A percentile compares a stretch with the other conserved stretches of the same genome.
Evolutionary conservation across 2,113 vertebrate genomes (phyloP).

Genomic region (Procapra przewalskii): DNA sequence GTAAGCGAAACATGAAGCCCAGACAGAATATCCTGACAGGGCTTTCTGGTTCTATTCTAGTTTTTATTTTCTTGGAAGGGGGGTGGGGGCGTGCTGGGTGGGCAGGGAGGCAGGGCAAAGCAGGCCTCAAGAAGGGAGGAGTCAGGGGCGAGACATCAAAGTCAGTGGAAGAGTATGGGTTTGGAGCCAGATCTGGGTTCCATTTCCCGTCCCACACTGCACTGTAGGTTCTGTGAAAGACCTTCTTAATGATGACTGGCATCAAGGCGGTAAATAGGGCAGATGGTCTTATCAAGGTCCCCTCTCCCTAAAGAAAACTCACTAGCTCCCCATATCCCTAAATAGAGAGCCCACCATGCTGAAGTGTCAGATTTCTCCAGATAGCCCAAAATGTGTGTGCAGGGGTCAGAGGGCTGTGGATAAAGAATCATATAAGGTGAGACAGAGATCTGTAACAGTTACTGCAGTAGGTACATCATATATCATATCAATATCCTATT

Average conservation of each 20-base stretch:
- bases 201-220: too few relatives aligned
- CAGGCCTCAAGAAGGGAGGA: background rate
- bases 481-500: background rate
- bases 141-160: background rate
- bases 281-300: background rate
- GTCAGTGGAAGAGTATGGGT: background rate
- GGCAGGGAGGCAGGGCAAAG: background rate
- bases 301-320: background rate
- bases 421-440: background rate
- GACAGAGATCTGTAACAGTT: background rate
- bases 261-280: background rate
- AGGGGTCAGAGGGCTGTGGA: background rate
- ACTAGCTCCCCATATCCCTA: background rate
- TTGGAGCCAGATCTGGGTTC: background rate
- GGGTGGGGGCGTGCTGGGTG: fast-evolving
- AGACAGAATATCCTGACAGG: background rate
- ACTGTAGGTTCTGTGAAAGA: background rate
- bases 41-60: background rate
- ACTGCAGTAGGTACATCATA: background rate
- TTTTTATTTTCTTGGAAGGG: background rate
- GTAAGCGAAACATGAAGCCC: background rate
- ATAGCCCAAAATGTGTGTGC: background rate
- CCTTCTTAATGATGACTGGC: background rate
- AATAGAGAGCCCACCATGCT: background rate
- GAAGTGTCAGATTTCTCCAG: background rate